A percentile compares a stretch with the other conserved stretches of the same genome.
Conservation (phyloP, 2,888 invertebrate species). For the Watsonalla binaria region DNA sequence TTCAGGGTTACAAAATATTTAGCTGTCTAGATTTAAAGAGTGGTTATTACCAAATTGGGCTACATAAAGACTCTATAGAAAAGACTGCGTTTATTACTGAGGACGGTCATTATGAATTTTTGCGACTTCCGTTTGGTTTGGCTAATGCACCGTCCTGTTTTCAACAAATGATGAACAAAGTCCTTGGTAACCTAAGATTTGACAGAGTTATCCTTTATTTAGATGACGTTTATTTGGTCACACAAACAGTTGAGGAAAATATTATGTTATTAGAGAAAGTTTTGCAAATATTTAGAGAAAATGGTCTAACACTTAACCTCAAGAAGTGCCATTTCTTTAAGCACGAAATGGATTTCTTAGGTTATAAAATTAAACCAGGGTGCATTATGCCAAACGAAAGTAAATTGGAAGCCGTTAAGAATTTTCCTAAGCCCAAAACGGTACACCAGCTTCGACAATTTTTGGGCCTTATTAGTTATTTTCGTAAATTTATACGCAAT, state of each 20-base stretch:
- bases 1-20: conserved; percentile 5
- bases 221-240: conserved; percentile 7
- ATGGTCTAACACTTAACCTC: conserved; percentile 23
- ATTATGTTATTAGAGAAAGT: conserved; percentile 5
- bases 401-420: conserved; percentile 17
- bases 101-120: background rate
- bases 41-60: conserved; percentile 6
- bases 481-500: conserved; percentile 29
- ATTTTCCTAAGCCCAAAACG: conserved; percentile 17
- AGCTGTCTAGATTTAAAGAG: conserved; percentile 6
- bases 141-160: background rate
- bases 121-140: background rate
- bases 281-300: conserved; percentile 2
- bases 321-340: conserved; percentile 24
- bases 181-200: conserved; percentile 3
- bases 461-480: conserved; percentile 24
- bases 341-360: conserved; percentile 18
- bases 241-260: conserved; percentile 10
- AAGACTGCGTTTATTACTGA: background rate
- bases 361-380: conserved; percentile 14
- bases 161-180: too few species aligned
- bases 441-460: conserved; percentile 22
- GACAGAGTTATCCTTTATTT: conserved; percentile 11
- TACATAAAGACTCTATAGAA: conserved; percentile 1
- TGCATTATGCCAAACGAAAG: conserved; percentile 13